phyloP scores from a whole-genome alignment of 2,113 vertebrate genomes.

The Gila orcuttii region DNA sequence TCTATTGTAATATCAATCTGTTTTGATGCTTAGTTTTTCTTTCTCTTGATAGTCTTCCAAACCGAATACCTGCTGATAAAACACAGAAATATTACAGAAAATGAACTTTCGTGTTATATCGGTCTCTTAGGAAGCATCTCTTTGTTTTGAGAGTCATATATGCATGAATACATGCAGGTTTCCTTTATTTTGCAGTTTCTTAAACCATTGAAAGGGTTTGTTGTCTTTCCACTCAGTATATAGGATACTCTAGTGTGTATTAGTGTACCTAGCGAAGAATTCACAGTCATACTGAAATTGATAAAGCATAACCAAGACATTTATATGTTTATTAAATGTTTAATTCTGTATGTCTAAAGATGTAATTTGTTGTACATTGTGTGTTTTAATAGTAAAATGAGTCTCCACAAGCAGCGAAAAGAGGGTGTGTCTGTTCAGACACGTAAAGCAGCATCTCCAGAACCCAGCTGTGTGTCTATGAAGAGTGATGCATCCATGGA shows the following conservation, averaged over 20 bases:
- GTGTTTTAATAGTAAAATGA: no score
- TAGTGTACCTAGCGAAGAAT: background rate
- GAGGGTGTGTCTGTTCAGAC: background rate
- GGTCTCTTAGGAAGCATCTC: background rate
- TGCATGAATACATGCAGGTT: background rate
- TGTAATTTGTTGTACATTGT: background rate
- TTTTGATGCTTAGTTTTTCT: background rate
- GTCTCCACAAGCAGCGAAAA: background rate
- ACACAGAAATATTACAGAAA: background rate
- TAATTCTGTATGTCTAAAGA: no score
- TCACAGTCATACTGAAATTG: no score
- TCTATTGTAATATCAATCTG: background rate
- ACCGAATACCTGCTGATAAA: background rate
- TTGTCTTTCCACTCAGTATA: background rate
- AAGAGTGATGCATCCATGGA: background rate
- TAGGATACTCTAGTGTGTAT: background rate
- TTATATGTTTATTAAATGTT: no score
- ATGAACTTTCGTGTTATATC: background rate
- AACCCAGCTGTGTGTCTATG: background rate
- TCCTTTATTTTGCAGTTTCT: background rate
- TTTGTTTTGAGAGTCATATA: background rate
- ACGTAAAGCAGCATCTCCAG: background rate
- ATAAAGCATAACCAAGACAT: no score
- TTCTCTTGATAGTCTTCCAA: background rate
- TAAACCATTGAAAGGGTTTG: background rate